Evolutionary conservation across 2,888 invertebrate genomes (phyloP), one percentile per base, ranked within the genome.

Genomic region (Furcula furcula): DNA sequence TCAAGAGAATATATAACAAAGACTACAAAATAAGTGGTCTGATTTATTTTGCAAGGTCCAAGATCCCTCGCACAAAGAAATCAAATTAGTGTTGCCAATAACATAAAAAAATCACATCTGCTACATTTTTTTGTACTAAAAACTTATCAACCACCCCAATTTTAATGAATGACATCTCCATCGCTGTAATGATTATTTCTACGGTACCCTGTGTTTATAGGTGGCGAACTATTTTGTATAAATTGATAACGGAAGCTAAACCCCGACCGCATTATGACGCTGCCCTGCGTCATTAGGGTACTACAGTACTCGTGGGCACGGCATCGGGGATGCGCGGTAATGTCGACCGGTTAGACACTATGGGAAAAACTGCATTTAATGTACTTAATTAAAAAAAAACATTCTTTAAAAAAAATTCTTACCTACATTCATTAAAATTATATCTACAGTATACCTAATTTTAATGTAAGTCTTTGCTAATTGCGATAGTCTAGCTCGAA

Each of bases 161-260:
- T 58, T 53, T 46, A 52, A 51, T 49, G 40, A 64, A 65, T 58
- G 61, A 66, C 59, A 59, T 52, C 61, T 70, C 53, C 54, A 62
- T 63, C 44, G 36, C 45, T 34, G 34, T 12, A 31, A 15, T 7
- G 31, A 29, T 34, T 43, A 46, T 39, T 40, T 46, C 31, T 31
- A 46, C 18, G 49, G 37, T 45, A 71, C 71, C 70, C 76, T 63
- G 63, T 62, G 56, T 60, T 76, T 74, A 64, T 35, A 70, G 66
- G 74, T 76, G 70, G 72, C 60, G 54, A 74, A 73, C 64, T 66
- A 62, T 73, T 67, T 56, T 44, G 43, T 52, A 47, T 32, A 61
- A 70, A 69, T 69, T 65, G 74, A 66, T 64, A 73, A 67, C 76
- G 77, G 76, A 78, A 76, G 72, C 60, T 57, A 61, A 58, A 6